phyloP scores from a whole-genome alignment of 2,888 invertebrate species.

The Mycalesis mineus region DNA sequence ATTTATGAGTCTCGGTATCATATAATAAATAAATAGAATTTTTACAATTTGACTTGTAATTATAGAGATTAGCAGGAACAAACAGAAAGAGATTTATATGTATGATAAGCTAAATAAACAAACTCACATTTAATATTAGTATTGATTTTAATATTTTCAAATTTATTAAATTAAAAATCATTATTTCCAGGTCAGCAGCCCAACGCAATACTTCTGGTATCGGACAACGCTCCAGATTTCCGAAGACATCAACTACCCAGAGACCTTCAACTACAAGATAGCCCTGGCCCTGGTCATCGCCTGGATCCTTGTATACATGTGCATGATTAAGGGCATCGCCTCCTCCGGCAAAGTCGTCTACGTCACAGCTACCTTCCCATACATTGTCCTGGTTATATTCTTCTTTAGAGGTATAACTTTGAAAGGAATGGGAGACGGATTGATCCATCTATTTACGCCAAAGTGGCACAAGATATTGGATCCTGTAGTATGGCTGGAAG shows the following conservation, averaged over 20 bases:
- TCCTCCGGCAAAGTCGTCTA: slow-evolving; percentile 98
- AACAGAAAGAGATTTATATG: no score
- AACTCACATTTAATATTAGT: no score
- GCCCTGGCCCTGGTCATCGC: slow-evolving; percentile 90
- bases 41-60: no score
- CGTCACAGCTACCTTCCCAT: slow-evolving; percentile 97
- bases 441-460: slow-evolving; percentile 93
- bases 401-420: slow-evolving; percentile 96
- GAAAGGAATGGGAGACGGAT: slow-evolving; percentile 90
- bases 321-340: slow-evolving; percentile 98
- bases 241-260: slow-evolving; percentile 90
- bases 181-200: slow-evolving; percentile 85
- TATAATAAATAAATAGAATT: not conserved
- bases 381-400: slow-evolving; percentile 95
- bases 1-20: not conserved
- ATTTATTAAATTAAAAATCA: not conserved
- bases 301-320: slow-evolving; percentile 96
- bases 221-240: slow-evolving; percentile 94
- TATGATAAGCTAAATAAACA: no score
- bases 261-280: slow-evolving; percentile 94
- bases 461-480: slow-evolving; percentile 94
- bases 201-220: slow-evolving; percentile 97
- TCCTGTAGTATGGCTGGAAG: slow-evolving; percentile 98
- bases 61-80: no score
- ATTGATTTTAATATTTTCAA: no score